Percentiles rank a stretch among this genome's conserved stretches.
phyloP scores from a whole-genome alignment of 2,888 invertebrate genomes.

The Taenaris catops region DNA sequence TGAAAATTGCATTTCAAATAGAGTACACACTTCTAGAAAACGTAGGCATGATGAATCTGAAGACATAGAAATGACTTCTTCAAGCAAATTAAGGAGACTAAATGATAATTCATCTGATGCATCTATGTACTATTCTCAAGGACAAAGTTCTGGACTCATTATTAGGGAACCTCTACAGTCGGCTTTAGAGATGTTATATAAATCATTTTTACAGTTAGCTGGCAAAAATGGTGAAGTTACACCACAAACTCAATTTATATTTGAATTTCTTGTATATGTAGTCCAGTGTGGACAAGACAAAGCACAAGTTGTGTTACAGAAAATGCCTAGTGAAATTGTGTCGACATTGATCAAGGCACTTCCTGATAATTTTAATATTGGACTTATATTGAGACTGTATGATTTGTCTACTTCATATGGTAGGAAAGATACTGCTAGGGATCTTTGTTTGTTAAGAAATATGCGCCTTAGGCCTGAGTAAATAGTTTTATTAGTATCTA shows the following conservation, averaged over 20 bases:
- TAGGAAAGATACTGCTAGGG: slow-evolving; percentile 91
- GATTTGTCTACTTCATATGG: slow-evolving; percentile 88
- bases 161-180: slow-evolving; percentile 83
- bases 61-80: slow-evolving; percentile 80
- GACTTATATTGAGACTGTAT: slow-evolving; percentile 87
- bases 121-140: slow-evolving; percentile 71
- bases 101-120: slow-evolving; percentile 82
- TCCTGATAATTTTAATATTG: slow-evolving; percentile 87
- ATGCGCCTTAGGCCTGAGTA: slow-evolving; percentile 83
- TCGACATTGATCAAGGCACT: slow-evolving; percentile 90
- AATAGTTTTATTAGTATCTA: slow-evolving; percentile 11
- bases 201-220: slow-evolving; percentile 85
- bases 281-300: slow-evolving; percentile 89
- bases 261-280: slow-evolving; percentile 86
- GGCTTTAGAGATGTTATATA: slow-evolving; percentile 84
- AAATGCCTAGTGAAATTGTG: slow-evolving; percentile 87
- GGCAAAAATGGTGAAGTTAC: slow-evolving; percentile 88
- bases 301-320: slow-evolving; percentile 84
- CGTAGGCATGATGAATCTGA: slow-evolving; percentile 81
- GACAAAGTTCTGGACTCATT: slow-evolving; percentile 42
- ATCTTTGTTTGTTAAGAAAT: slow-evolving; percentile 91
- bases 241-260: slow-evolving; percentile 90
- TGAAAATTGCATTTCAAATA: slow-evolving; percentile 75
- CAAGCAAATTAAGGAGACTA: slow-evolving; percentile 82
- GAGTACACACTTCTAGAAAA: slow-evolving; percentile 72